These are phyloP conservation scores for Callochromis pleurospilus DNA, from an alignment of 2,113 vertebrate species.

Conservation along the genomic window DNA sequence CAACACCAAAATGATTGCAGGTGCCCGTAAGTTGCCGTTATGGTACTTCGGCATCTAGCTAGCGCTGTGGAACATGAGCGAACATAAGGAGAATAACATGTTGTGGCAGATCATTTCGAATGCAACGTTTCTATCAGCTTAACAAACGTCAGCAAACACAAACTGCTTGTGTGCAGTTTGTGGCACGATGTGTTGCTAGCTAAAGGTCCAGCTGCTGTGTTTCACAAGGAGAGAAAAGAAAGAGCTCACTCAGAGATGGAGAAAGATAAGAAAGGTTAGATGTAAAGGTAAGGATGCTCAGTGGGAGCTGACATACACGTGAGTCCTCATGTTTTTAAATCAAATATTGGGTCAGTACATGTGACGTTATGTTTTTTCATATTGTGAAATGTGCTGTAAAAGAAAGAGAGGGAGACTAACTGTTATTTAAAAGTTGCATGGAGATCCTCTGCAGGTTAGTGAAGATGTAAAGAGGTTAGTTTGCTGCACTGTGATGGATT, in stretches of 20 bases:
- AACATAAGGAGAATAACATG: not conserved
- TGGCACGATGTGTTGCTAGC: rapidly evolving
- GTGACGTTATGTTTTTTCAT: not conserved
- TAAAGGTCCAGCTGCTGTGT: not conserved
- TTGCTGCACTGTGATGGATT: not conserved
- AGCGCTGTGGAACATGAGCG: rapidly evolving
- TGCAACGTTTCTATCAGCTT: not conserved
- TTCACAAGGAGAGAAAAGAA: not conserved
- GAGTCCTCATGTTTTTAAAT: not conserved
- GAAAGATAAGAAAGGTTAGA: not conserved
- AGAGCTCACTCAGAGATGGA: not conserved
- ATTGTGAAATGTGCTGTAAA: not conserved
- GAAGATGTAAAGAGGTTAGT: not conserved
- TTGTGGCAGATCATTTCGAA: not conserved
- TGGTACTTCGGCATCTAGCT: not conserved
- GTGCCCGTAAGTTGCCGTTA: not conserved
- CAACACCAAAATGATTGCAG: not conserved
- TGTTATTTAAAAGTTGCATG: not conserved
- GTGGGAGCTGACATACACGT: not conserved
- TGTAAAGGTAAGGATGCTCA: not conserved
- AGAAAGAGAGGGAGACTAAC: not conserved
- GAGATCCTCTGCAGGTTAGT: not conserved
- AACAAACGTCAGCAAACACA: not conserved
- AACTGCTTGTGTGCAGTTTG: not conserved
- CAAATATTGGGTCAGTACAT: not conserved